Conservation (phyloP, 2,797 vertebrate species). For the Chelonia mydas region DNA sequence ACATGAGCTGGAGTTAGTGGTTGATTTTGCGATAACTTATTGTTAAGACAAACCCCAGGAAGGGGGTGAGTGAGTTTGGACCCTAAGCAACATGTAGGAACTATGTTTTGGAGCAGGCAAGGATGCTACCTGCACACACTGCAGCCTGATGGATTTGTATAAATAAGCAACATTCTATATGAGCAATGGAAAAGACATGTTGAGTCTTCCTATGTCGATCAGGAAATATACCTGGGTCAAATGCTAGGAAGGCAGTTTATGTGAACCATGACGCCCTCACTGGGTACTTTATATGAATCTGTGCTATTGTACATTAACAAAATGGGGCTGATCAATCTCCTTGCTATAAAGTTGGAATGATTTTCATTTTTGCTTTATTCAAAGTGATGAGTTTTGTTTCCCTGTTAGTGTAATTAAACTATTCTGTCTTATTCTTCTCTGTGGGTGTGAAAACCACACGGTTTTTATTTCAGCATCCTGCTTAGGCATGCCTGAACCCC, state of each 20-base stretch:
- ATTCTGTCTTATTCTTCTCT: neutral
- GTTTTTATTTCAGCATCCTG: neutral
- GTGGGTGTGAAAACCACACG: neutral
- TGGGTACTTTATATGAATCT: neutral
- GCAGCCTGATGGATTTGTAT: neutral
- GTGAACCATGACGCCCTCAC: neutral
- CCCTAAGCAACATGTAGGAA: neutral
- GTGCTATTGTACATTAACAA: neutral
- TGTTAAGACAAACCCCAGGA: neutral
- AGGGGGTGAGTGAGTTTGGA: neutral
- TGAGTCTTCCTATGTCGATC: neutral
- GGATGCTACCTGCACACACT: rapidly evolving
- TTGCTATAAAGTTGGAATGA: neutral
- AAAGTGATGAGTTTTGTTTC: neutral
- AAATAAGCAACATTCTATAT: neutral
- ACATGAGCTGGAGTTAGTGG: neutral
- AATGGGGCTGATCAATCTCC: neutral
- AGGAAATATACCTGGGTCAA: neutral
- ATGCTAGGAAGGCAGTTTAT: neutral
- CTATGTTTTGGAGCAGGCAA: neutral
- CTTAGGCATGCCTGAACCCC: neutral
- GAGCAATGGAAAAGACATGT: neutral
- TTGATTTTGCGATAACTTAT: neutral
- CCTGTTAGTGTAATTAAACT: neutral
- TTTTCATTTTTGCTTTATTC: neutral